A percentile compares a stretch with the other conserved stretches of the same genome.
Evolutionary conservation across 1,140 invertebrate genomes (phyloP).

Genomic region (Temnothorax curvispinosus): DNA sequence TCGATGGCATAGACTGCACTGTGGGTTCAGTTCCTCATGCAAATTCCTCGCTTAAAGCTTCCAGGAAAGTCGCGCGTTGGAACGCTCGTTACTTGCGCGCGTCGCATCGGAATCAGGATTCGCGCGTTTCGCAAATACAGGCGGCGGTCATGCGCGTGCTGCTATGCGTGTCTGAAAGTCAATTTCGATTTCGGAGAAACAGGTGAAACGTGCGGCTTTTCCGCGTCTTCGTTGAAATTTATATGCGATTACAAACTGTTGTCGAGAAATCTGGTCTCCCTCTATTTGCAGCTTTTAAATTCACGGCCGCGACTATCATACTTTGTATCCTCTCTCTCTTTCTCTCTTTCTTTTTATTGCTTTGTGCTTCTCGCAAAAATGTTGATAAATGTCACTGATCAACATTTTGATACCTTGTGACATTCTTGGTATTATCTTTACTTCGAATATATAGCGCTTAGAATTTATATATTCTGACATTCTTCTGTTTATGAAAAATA

Average conservation of each 20-base stretch:
- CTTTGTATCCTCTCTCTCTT: background rate
- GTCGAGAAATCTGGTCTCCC: background rate
- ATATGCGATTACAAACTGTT: background rate
- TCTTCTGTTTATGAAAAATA: background rate
- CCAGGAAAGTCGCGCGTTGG: conserved; percentile 69
- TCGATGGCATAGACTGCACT: conserved; percentile 6
- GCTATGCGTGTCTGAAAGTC: conserved; percentile 38
- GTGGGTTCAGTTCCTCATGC: conserved; percentile 61
- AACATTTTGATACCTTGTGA: background rate
- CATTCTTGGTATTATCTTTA: conserved; percentile 15
- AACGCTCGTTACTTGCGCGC: conserved; percentile 56
- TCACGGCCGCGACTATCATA: background rate
- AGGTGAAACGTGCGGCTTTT: conserved; percentile 55
- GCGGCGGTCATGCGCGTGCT: conserved; percentile 24
- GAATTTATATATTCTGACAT: conserved; percentile 13
- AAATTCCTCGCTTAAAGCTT: conserved; percentile 64
- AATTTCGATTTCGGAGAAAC: conserved; percentile 65
- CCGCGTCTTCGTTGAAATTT: background rate
- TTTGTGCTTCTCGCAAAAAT: background rate
- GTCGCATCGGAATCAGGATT: conserved; percentile 42
- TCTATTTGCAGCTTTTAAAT: background rate
- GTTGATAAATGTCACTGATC: conserved; percentile 22
- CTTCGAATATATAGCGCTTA: background rate
- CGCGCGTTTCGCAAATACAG: conserved; percentile 65
- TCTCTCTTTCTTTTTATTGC: background rate